Evolutionary conservation across 2,888 invertebrate genomes (phyloP), one percentile per base, ranked within the genome.

Genomic region (Dendrolimus houi): DNA sequence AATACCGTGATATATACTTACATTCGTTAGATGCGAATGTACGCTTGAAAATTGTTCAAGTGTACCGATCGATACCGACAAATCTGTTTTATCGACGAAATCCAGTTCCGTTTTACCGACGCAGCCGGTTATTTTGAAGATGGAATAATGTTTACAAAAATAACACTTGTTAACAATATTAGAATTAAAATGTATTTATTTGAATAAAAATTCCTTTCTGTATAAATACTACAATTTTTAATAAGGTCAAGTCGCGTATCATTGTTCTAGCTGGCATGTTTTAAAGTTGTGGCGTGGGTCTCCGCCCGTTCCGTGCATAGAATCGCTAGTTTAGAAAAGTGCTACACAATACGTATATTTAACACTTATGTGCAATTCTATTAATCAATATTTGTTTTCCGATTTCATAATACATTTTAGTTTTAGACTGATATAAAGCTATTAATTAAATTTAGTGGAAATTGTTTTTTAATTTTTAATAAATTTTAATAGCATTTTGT

Each of bases 281-380:
- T 29, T 6, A 29, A 29, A 29, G 29, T 29, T 6, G 29, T 29
- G 59, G 59, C 62, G 58, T 57, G 58, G 61, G 29, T 6, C 57
- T 53, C 59, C 54, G 65, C 66, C 63, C 47, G 9, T 47, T 47
- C 47, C 47, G 47, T 47, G 47, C 47, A 68, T 87, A 85, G 85
- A 81, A 70, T 82, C 83, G 87, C 86, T 85, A 86, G 86, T 72
- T 74, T 83, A 84, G 82, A 72, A 64, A 10, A 47, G 47, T 47
- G 47, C 74, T 29, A 66, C 69, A 73, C 75, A 64, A 60, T 62
- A 63, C 60, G 69, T 74, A 74, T 66, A 58, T 71, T 71, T 64
- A 67, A 67, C 62, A 62, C 70, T 69, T 72, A 75, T 75, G 73
- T 78, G 77, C 79, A 75, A 76, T 78, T 75, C 72, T 64, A 75